Base-by-base conservation (phyloP, 2,888 invertebrate genomes). In the Xiphydria camelus region DNA sequence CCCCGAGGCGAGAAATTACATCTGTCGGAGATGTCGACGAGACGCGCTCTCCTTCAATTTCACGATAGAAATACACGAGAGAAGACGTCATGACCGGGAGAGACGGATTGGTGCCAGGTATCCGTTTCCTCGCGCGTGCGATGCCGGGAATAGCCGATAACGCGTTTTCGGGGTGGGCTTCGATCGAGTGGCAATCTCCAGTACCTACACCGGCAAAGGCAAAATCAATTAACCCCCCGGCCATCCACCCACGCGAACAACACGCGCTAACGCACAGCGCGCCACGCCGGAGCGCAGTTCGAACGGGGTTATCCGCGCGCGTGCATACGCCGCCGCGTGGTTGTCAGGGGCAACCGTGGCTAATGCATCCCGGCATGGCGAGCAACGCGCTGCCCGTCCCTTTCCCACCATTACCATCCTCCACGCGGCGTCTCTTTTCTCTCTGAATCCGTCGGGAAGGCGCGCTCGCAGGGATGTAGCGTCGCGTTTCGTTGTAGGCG, bases 331-430 rank as follows among this genome's bases (percentile, higher is more conserved):
- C 58, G 53, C 17, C 61, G 62, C 61, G 62, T 65, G 65, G 71
- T 71, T 71, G 70, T 69, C 61, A 70, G 49, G 62, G 70, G 70
- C 69, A 69, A 71, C 71, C 60, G 47, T 67, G 56, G 56, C 58
- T 57, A 59, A 67, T 64, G 51, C 62, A 52, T 34, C 17, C 54
- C 47, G 54, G 55, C 56, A 57, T 54, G n/a, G n/a, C n/a, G n/a
- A n/a, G n/a, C 61, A 29, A 47, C 22, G 29, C 32, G 12, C 25
- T 43, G 15, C 36, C 43, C 19, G 4, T 37, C 36, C 19, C 21
- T 39, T 17, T 25, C 26, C n/a, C 18, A 22, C 15, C 19, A 14
- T 42, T 33, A 23, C 40, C 32, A 37, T 35, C 18, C 46, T 26
- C 18, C 14, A 4, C 25, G 25, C 42, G 19, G 41, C 21, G 40